Evolutionary conservation across 2,888 invertebrate species (phyloP).

Genomic region (Scaptomyza flava): DNA sequence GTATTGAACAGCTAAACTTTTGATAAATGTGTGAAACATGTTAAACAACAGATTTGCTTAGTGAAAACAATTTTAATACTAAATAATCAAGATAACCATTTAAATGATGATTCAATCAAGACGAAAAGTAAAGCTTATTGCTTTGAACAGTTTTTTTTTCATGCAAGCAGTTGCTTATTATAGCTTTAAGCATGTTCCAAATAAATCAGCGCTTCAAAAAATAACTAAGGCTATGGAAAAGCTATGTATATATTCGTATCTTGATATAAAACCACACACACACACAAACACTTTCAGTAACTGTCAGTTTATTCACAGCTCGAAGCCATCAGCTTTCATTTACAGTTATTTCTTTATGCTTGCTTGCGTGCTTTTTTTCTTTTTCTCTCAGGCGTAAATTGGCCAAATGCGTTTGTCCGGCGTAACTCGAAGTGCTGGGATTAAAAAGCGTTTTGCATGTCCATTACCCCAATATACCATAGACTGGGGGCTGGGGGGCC

Average conservation of each 20-base stretch:
- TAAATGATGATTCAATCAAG: neutral
- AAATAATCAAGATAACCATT: neutral
- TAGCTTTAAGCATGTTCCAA: neutral
- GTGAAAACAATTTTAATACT: too few relatives aligned
- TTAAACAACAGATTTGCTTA: too few relatives aligned
- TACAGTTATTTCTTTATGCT: conserved; percentile 24
- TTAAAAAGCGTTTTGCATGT: conserved; percentile 74
- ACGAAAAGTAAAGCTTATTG: neutral
- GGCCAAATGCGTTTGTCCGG: conserved; percentile 65
- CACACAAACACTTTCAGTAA: conserved; percentile 2
- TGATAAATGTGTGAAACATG: neutral
- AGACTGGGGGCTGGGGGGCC: neutral
- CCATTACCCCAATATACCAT: conserved; percentile 43
- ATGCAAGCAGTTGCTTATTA: neutral
- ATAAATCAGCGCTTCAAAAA: neutral
- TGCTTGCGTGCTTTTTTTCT: neutral
- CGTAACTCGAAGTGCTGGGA: conserved; percentile 48
- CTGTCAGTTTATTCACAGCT: conserved; percentile 46
- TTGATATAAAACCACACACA: neutral
- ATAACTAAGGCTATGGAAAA: neutral
- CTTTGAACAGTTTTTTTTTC: too few relatives aligned
- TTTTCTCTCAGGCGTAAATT: conserved; percentile 53
- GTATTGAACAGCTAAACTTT: too few relatives aligned
- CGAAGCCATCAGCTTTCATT: conserved; percentile 48
- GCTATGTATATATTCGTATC: conserved; percentile 1